Evolutionary conservation across 2,888 invertebrate genomes (phyloP).

Genomic region (Dolichomitus sp.): DNA sequence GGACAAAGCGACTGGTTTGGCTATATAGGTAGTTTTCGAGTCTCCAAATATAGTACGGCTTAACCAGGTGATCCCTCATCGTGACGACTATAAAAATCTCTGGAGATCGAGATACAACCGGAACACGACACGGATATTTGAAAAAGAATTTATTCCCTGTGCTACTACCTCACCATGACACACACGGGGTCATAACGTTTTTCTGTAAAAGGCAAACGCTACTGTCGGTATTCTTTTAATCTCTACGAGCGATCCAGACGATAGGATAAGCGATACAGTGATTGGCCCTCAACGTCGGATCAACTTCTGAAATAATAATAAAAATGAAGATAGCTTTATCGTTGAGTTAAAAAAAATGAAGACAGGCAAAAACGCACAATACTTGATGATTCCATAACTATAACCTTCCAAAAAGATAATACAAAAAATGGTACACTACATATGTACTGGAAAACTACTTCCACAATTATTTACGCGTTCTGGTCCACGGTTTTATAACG

Average conservation of each 20-base stretch:
- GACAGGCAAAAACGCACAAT: neutral
- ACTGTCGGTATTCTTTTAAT: conserved; percentile 60
- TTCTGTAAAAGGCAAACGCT: conserved; percentile 49
- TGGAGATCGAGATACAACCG: conserved; percentile 59
- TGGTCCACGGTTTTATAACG: conserved; percentile 25
- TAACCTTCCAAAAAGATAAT: neutral
- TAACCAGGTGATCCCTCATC: conserved; percentile 71
- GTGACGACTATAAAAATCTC: conserved; percentile 71
- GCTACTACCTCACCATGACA: neutral
- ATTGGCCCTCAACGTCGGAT: neutral
- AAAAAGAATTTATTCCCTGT: conserved; percentile 49
- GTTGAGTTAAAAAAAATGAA: neutral
- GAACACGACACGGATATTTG: conserved; percentile 35
- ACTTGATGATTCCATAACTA: neutral
- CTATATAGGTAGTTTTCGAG: conserved; percentile 42
- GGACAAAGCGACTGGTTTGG: conserved; percentile 63
- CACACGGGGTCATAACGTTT: conserved; percentile 52
- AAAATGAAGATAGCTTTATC: neutral
- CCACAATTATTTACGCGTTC: conserved; percentile 25
- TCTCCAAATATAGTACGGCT: conserved; percentile 20
- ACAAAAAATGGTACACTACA: neutral
- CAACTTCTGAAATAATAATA: neutral
- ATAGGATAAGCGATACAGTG: neutral
- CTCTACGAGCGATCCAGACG: neutral
- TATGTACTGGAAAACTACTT: neutral